phyloP scores from a whole-genome alignment of 1,140 invertebrate genomes.

The Glomeris maerens region DNA sequence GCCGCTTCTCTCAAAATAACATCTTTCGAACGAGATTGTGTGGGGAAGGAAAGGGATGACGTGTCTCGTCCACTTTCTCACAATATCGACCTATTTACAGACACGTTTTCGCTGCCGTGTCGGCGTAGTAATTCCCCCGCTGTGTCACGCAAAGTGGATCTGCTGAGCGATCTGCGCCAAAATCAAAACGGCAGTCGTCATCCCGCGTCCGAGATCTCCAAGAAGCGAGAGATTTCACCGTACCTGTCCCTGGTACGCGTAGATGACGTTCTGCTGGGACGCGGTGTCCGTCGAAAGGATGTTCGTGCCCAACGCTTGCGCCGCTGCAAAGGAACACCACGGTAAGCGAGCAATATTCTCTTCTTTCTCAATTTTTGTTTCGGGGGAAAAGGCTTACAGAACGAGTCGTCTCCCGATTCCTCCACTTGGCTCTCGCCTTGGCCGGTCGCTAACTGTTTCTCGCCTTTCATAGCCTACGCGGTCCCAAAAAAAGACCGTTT shows the following conservation, averaged over 20 bases:
- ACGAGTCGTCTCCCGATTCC: conserved; percentile 21
- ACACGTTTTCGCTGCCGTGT: too few species aligned
- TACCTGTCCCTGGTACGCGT: too few species aligned
- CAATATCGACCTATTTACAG: too few species aligned
- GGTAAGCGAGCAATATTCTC: too few species aligned
- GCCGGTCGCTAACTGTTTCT: conserved; percentile 20
- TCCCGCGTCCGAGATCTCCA: conserved; percentile 10
- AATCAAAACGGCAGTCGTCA: conserved; percentile 10
- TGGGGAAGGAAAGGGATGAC: too few species aligned
- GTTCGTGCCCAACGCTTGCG: conserved; percentile 15
- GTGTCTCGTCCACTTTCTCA: too few species aligned
- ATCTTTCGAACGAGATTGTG: too few species aligned
- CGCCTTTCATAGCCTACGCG: conserved; percentile 27
- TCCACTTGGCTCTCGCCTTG: conserved; percentile 17
- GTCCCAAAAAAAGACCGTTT: background rate
- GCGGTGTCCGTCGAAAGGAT: conserved; percentile 24
- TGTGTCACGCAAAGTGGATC: conserved; percentile 6
- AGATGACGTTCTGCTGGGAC: conserved; percentile 24
- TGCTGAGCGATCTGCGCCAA: conserved; percentile 3
- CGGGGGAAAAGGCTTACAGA: conserved; percentile 18
- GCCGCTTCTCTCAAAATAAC: too few species aligned
- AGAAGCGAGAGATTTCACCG: background rate
- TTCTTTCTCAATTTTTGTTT: too few species aligned
- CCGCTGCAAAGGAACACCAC: too few species aligned
- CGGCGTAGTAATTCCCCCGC: conserved; percentile 8